phyloP scores from a whole-genome alignment of 2,113 vertebrate species.

The Scomber colias region DNA sequence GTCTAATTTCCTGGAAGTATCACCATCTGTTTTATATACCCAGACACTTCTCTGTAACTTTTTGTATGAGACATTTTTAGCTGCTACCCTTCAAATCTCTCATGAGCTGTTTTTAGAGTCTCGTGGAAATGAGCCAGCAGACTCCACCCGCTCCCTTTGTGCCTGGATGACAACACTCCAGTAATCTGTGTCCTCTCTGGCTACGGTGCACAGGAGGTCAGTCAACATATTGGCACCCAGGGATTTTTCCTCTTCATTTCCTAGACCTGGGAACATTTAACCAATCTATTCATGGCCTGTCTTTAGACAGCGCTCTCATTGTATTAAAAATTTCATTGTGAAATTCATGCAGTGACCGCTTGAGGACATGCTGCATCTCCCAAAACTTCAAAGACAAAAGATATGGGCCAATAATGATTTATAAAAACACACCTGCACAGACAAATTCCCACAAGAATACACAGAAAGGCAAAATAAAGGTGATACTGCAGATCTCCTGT shows the following conservation, averaged over 20 bases:
- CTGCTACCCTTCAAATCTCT: constrained; percentile 46
- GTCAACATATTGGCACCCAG: constrained; percentile 14
- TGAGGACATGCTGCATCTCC: constrained; percentile 9
- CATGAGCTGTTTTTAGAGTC: constrained; percentile 53
- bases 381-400: constrained; percentile 16
- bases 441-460: not conserved
- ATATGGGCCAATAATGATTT: not conserved
- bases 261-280: not conserved
- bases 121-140: constrained; percentile 48
- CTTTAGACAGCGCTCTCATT: not conserved
- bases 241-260: constrained; percentile 8
- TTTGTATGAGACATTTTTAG: constrained; percentile 26
- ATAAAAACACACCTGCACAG: too few species aligned
- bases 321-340: not conserved
- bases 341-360: constrained; percentile 16
- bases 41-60: not conserved
- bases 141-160: constrained; percentile 28
- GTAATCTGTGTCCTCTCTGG: constrained; percentile 34
- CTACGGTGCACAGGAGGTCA: constrained; percentile 12
- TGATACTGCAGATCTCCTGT: constrained; percentile 18
- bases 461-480: constrained; percentile 9
- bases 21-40: not conserved
- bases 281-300: not conserved
- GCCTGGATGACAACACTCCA: constrained; percentile 19
- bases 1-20: not conserved